Evolutionary conservation across 1,140 invertebrate genomes (phyloP).

Genomic region (Asbolus verrucosus): DNA sequence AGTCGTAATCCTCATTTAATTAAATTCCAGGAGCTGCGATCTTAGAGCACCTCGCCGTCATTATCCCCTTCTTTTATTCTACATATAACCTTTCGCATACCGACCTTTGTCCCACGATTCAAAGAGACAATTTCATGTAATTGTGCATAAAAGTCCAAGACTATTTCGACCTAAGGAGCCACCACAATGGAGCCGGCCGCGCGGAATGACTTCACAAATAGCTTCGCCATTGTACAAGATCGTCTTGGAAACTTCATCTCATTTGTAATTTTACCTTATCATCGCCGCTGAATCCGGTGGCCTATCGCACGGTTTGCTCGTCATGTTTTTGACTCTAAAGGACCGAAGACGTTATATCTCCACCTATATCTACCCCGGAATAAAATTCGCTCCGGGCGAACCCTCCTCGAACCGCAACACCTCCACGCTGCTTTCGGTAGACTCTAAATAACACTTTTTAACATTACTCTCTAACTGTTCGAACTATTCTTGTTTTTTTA

Average conservation of each 20-base stretch:
- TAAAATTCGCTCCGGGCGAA: too few species aligned
- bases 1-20: slow-evolving; percentile 64
- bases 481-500: too few species aligned
- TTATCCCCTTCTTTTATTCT: slow-evolving; percentile 64
- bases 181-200: slow-evolving; percentile 55
- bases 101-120: slow-evolving; percentile 59
- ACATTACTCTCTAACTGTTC: too few species aligned
- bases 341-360: too few species aligned
- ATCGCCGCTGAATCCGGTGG: slow-evolving; percentile 9
- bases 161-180: slow-evolving; percentile 47
- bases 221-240: slow-evolving; percentile 51
- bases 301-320: too few species aligned
- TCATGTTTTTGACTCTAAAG: too few species aligned
- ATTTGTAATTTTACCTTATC: slow-evolving; percentile 50
- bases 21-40: slow-evolving; percentile 62
- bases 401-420: too few species aligned
- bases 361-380: too few species aligned
- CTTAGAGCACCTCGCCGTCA: slow-evolving; percentile 57
- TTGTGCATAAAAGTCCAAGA: slow-evolving; percentile 61
- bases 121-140: slow-evolving; percentile 61
- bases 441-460: too few species aligned
- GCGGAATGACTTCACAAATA: slow-evolving; percentile 60
- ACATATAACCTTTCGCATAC: slow-evolving; percentile 64
- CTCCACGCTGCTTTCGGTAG: too few species aligned
- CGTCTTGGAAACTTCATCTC: slow-evolving; percentile 47